Percentiles rank a stretch among this genome's conserved stretches.
Conservation (phyloP, 2,888 invertebrate species). For the Drosophila austrosaltans region DNA sequence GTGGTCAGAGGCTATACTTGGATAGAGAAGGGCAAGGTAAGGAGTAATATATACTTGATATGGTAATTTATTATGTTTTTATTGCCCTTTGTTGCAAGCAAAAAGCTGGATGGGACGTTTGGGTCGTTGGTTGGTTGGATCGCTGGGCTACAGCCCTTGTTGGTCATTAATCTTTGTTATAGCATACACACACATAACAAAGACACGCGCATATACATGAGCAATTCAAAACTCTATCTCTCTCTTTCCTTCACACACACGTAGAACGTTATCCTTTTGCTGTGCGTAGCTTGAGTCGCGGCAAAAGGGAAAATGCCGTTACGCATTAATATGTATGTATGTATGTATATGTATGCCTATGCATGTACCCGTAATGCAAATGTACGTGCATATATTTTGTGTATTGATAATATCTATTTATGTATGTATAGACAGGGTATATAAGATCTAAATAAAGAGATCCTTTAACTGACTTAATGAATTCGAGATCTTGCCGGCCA, state of each 20-base stretch:
- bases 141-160: conserved; percentile 65
- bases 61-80: conserved; percentile 82
- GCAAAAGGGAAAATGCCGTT: conserved; percentile 46
- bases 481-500: neutral
- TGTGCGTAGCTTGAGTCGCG: conserved; percentile 74
- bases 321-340: conserved; percentile 44
- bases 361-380: conserved; percentile 4
- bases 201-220: conserved; percentile 18
- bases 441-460: neutral
- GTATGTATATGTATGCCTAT: conserved; percentile 28
- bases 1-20: neutral
- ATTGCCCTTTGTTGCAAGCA: conserved; percentile 75
- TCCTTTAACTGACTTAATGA: neutral
- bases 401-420: conserved; percentile 26
- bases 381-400: conserved; percentile 32
- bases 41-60: conserved; percentile 74
- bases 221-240: conserved; percentile 22
- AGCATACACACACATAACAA: conserved; percentile 54
- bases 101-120: conserved; percentile 39
- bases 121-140: conserved; percentile 8
- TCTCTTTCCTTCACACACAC: conserved; percentile 10
- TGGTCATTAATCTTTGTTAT: conserved; percentile 81
- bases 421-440: conserved; percentile 23
- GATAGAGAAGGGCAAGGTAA: neutral
- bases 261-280: conserved; percentile 66